phyloP scores from a whole-genome alignment of 2,888 invertebrate genomes.

The Synanthedon vespiformis region DNA sequence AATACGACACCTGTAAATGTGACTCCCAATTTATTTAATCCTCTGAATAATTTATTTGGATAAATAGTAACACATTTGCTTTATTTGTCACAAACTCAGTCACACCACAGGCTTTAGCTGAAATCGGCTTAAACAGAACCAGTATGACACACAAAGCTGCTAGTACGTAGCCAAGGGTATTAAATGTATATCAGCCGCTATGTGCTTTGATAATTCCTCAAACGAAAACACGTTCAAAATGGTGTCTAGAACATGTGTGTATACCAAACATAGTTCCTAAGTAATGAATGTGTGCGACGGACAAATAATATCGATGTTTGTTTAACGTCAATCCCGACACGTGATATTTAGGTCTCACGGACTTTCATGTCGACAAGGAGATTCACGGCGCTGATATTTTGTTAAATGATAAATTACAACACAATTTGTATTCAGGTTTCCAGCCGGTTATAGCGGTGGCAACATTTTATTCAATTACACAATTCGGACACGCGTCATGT shows the following conservation, averaged over 20 bases:
- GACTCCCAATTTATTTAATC: too few relatives aligned
- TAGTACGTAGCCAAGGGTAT: too few relatives aligned
- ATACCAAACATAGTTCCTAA: neutral
- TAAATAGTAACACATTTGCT: too few relatives aligned
- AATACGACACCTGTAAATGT: too few relatives aligned
- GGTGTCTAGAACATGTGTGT: neutral
- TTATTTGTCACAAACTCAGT: too few relatives aligned
- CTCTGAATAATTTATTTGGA: too few relatives aligned
- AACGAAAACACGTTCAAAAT: too few relatives aligned
- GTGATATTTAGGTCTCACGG: conserved; percentile 4
- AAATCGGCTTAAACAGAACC: too few relatives aligned
- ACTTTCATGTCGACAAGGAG: neutral
- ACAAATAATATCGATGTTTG: conserved; percentile 4
- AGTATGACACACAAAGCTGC: too few relatives aligned
- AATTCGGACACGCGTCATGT: conserved; percentile 20
- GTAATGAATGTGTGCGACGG: neutral
- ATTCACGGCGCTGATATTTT: conserved; percentile 1
- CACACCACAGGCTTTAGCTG: too few relatives aligned
- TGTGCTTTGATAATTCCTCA: too few relatives aligned
- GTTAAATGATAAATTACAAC: conserved; percentile 1
- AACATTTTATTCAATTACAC: conserved; percentile 19
- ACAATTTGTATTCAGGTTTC: conserved; percentile 8
- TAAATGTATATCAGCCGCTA: too few relatives aligned
- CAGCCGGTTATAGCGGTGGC: conserved; percentile 4
- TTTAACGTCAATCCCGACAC: conserved; percentile 10